phyloP scores from a whole-genome alignment of 2,888 invertebrate genomes.

The Agriopis aurantiaria region DNA sequence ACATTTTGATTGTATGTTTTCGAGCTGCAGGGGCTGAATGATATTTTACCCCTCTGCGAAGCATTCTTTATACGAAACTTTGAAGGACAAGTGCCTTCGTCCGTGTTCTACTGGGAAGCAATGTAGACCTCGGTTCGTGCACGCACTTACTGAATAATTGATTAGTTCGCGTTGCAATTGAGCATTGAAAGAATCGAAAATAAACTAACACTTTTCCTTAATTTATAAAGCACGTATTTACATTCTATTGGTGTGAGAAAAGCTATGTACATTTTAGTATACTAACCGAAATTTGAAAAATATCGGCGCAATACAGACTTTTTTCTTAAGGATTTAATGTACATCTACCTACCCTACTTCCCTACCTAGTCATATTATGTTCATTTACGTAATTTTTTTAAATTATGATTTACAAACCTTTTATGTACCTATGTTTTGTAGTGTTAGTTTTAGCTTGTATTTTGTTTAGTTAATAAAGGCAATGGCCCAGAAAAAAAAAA shows the following conservation, averaged over 20 bases:
- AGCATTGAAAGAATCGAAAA: slow-evolving; percentile 16
- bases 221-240: neutral
- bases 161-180: slow-evolving; percentile 26
- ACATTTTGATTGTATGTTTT: slow-evolving; percentile 55
- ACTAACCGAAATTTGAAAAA: too few relatives aligned
- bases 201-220: slow-evolving; percentile 4
- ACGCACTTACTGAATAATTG: slow-evolving; percentile 36
- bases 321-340: neutral
- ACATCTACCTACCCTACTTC: neutral
- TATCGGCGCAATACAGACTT: neutral
- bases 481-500: too few relatives aligned
- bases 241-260: neutral
- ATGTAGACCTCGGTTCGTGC: slow-evolving; percentile 1
- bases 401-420: too few relatives aligned
- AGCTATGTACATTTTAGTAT: too few relatives aligned
- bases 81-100: slow-evolving; percentile 38
- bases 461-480: too few relatives aligned
- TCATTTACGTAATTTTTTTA: too few relatives aligned
- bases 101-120: slow-evolving; percentile 24
- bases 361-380: neutral
- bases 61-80: slow-evolving; percentile 41
- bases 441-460: too few relatives aligned
- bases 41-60: slow-evolving; percentile 36
- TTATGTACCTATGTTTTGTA: too few relatives aligned
- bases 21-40: slow-evolving; percentile 47